Base-by-base conservation (phyloP, 2,797 vertebrate species). In the Myioborus melanocephalus region DNA sequence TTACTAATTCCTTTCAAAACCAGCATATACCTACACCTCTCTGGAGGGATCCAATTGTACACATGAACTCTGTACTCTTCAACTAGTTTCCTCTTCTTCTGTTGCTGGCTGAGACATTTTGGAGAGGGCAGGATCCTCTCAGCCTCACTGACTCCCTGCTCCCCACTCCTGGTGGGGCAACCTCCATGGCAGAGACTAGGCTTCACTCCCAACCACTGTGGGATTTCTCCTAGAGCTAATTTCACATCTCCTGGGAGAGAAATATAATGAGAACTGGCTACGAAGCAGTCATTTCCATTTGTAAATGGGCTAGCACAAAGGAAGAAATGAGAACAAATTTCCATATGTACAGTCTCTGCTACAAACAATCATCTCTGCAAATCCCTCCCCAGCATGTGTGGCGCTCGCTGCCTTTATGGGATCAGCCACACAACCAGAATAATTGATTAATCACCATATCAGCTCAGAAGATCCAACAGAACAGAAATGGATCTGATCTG, bases 261-360 rank as follows among this genome's bases (percentile, higher is more conserved):
- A 90, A 77, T 34, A 80, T 71, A 95, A 94, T 41, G 55, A 93
- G 87, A 90, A 73, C 70, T 90, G 80, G 91, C 85, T 83, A 60
- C 0, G 57, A 91, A 90, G 80, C 88, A 90, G 87, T 92, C n/a
- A 91, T 95, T 96, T 97, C 87, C 93, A 94, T 92, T 91, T 93
- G 86, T 64, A 79, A 96, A 88, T 66, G 76, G 83, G 55, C 34
- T 4, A 85, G 83, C 89, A 94, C 93, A 95, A 95, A 90, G 68
- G 60, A 79, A 83, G 91, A 94, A 95, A 91, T 44, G 73, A 97
- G 94, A 91, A 97, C 86, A 95, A 85, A 95, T 97, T 96, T 95
- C 96, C 94, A 91, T 95, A 96, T 83, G 87, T 66, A 93, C 89
- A 91, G 95, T 87, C 69, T 83, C 77, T 79, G 81, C 77, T 87